A percentile compares a stretch with the other conserved stretches of the same genome.
phyloP scores from a whole-genome alignment of 2,888 invertebrate species.

The Seladonia tumulorum region DNA sequence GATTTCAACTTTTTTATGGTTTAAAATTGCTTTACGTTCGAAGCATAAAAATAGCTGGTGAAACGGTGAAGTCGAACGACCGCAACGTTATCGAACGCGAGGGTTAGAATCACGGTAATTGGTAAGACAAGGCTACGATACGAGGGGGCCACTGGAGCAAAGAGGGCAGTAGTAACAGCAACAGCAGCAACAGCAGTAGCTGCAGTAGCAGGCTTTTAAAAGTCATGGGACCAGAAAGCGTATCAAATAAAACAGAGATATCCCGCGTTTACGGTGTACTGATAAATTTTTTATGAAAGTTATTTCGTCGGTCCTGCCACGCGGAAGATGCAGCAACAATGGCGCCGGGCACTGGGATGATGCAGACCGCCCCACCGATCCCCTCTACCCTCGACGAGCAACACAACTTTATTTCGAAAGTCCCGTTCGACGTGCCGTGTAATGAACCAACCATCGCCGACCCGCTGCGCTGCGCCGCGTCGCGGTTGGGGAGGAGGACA shows the following conservation, averaged over 20 bases:
- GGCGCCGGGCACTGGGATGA: neutral
- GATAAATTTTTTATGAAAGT: constrained; percentile 58
- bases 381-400: neutral
- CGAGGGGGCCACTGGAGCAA: neutral
- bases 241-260: constrained; percentile 46
- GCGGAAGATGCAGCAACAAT: constrained; percentile 46
- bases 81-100: no score
- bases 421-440: constrained; percentile 54
- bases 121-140: neutral
- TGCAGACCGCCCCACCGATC: neutral
- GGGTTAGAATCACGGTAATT: neutral
- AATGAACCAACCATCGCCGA: constrained; percentile 46
- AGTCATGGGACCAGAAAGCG: constrained; percentile 40
- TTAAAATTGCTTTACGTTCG: no score
- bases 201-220: constrained; percentile 20
- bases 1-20: no score
- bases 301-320: constrained; percentile 39
- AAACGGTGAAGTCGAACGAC: neutral
- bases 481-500: neutral
- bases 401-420: constrained; percentile 49
- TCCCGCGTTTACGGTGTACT: constrained; percentile 20
- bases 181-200: no score
- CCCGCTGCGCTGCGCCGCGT: neutral
- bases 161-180: neutral
- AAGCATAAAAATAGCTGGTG: neutral